These are phyloP conservation scores for Phoenicopterus ruber DNA, from an alignment of 2,113 vertebrate species.

Conservation along the genomic window DNA sequence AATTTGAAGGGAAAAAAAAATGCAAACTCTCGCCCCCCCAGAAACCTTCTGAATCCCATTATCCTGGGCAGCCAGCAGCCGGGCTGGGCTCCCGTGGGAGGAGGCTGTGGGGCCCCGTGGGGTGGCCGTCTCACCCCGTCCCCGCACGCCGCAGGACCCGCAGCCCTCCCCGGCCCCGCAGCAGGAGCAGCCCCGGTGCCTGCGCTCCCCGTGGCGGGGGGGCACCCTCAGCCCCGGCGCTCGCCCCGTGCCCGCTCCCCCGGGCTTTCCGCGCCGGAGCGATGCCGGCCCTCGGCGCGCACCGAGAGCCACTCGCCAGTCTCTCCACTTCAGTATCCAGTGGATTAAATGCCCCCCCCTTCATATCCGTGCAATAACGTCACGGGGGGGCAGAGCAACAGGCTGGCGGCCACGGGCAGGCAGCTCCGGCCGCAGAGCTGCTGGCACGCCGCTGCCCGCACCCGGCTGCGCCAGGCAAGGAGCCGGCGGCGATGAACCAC, in stretches of 20 bases:
- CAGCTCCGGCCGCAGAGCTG: neutral
- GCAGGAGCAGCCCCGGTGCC: neutral
- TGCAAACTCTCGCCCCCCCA: neutral
- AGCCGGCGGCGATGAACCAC: accelerated
- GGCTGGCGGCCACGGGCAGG: neutral
- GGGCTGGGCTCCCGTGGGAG: accelerated
- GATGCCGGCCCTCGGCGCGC: neutral
- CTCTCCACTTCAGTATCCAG: neutral
- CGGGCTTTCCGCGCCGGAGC: accelerated
- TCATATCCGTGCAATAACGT: neutral
- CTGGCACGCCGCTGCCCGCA: neutral
- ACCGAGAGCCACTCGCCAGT: neutral
- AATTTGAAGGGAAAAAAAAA: neutral
- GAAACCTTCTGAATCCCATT: neutral
- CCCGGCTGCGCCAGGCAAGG: too few relatives aligned
- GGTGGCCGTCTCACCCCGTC: neutral
- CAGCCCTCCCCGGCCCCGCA: accelerated
- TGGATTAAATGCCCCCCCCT: too few relatives aligned
- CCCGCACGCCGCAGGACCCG: neutral
- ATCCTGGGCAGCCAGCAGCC: neutral
- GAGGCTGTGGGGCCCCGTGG: neutral
- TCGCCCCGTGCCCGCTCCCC: accelerated
- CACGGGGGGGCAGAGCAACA: neutral
- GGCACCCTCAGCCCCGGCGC: neutral
- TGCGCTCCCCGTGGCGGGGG: accelerated